A percentile compares a stretch with the other conserved stretches of the same genome.
Evolutionary conservation across 2,113 vertebrate genomes (phyloP).

Genomic region (Sturnus vulgaris): DNA sequence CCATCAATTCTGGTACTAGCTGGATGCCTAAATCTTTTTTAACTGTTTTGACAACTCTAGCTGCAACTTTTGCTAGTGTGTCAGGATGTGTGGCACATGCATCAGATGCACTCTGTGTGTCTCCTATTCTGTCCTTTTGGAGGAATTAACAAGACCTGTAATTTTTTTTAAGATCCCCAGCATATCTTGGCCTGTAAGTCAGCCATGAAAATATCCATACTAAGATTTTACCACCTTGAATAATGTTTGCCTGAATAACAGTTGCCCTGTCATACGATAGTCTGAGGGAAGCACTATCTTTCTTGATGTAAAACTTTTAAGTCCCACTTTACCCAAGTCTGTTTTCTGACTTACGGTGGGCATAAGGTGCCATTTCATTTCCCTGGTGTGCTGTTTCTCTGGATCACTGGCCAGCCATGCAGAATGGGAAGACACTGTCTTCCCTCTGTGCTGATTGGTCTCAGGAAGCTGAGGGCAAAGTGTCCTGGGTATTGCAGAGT

Average conservation of each 20-base stretch:
- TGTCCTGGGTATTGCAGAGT: neutral
- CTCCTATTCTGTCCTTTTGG: neutral
- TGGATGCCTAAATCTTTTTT: constrained; percentile 5
- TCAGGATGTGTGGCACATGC: neutral
- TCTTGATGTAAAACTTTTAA: neutral
- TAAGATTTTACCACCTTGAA: neutral
- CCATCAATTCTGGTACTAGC: neutral
- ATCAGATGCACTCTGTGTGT: neutral
- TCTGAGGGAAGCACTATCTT: neutral
- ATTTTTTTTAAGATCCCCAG: neutral
- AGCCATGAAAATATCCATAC: neutral
- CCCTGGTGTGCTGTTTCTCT: neutral
- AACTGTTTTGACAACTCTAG: constrained; percentile 1
- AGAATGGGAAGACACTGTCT: neutral
- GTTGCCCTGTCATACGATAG: neutral
- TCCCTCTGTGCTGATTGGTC: rapidly evolving
- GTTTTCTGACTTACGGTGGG: neutral
- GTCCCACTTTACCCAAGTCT: neutral
- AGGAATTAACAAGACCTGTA: constrained; percentile 5
- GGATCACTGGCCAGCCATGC: neutral
- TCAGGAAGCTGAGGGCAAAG: neutral
- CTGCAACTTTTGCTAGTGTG: neutral
- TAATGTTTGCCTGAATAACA: neutral
- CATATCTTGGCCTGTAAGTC: neutral
- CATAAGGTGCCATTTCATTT: neutral